phyloP scores from a whole-genome alignment of 2,888 invertebrate genomes.

The Alloplasta piceator region DNA sequence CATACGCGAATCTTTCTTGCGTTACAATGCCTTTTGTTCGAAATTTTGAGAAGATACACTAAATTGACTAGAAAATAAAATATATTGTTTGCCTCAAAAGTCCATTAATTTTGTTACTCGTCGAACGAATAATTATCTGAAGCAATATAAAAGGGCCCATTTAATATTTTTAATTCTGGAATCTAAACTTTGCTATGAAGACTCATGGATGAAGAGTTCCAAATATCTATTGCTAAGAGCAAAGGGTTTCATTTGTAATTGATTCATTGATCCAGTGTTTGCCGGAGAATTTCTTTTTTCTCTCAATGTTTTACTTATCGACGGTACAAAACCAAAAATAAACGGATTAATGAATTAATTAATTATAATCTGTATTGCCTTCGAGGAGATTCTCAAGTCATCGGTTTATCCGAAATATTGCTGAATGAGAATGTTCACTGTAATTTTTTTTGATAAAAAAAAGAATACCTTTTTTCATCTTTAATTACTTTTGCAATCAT shows the following conservation, averaged over 20 bases:
- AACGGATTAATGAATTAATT: slow-evolving; percentile 2
- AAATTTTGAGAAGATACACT: neutral
- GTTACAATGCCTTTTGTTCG: neutral
- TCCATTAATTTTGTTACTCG: neutral
- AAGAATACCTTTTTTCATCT: neutral
- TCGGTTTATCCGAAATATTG: neutral
- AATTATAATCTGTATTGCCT: neutral
- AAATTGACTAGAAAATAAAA: slow-evolving; percentile 3
- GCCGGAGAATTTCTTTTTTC: neutral
- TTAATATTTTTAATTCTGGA: too few relatives aligned
- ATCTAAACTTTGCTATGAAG: too few relatives aligned
- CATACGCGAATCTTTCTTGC: neutral
- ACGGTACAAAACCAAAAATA: slow-evolving; percentile 34
- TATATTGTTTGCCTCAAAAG: neutral
- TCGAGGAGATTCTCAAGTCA: slow-evolving; percentile 3
- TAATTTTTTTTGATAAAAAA: neutral
- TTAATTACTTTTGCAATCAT: too few relatives aligned
- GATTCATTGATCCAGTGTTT: neutral
- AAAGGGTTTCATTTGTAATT: slow-evolving; percentile 5
- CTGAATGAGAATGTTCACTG: neutral
- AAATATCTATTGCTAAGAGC: neutral
- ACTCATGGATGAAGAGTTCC: too few relatives aligned
- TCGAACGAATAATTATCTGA: neutral
- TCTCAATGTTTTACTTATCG: slow-evolving; percentile 3
- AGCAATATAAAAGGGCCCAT: too few relatives aligned